A percentile compares a stretch with the other conserved stretches of the same genome.
These are phyloP conservation scores for Stictonetta naevosa DNA, from an alignment of 2,113 vertebrate species.

Conservation along the genomic window DNA sequence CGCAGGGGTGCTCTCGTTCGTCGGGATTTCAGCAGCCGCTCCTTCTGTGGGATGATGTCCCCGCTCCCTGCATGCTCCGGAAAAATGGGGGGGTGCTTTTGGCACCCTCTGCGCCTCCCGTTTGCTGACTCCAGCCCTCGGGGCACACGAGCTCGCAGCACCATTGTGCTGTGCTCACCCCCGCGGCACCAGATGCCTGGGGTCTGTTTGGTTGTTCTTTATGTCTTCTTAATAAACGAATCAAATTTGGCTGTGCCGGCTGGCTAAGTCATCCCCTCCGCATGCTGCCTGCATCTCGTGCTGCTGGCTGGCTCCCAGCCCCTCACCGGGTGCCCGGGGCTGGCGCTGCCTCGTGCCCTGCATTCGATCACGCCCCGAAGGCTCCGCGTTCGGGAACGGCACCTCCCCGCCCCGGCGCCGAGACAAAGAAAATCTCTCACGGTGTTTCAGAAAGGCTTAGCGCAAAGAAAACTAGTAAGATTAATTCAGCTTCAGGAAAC, in stretches of 20 bases:
- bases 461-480: not conserved
- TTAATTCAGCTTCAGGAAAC: not conserved
- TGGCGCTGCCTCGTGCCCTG: not conserved
- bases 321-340: not conserved
- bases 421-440: slow-evolving; percentile 5
- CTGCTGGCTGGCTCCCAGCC: not conserved
- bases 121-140: not conserved
- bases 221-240: not conserved
- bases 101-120: not conserved
- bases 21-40: not conserved
- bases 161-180: rapidly evolving
- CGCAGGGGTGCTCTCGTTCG: not conserved
- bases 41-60: not conserved
- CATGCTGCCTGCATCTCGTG: not conserved
- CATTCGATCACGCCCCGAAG: not conserved
- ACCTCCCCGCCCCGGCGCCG: not conserved
- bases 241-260: not conserved
- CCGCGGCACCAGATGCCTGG: not conserved
- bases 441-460: not conserved
- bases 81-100: not conserved
- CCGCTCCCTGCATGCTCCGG: not conserved
- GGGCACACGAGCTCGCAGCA: not conserved
- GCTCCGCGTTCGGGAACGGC: not conserved
- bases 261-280: not conserved
- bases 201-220: not conserved